Evolutionary conservation across 37 sponge, comb jelly and placozoan species (phyloP), one percentile per base, ranked within the genome.

Genomic region (Mnemiopsis leidyi): DNA sequence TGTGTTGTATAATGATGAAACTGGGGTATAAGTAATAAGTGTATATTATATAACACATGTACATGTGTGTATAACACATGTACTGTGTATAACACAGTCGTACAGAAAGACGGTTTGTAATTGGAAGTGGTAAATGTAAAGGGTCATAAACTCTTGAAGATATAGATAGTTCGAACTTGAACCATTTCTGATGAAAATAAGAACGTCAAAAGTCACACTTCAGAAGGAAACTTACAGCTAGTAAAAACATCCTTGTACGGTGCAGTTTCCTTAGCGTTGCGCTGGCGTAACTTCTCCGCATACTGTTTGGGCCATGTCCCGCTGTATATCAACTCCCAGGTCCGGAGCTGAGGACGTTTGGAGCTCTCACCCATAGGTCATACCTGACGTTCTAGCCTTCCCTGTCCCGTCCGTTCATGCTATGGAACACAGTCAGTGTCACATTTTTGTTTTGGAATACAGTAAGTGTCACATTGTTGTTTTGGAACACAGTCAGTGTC

Each of bases 361-460:
- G 82, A 69, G 73, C 29, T 69, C n/a, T 69, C 73, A 69, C 73
- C 73, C 73, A 69, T 69, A 69, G 9, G 21, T 28, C 73, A 69
- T 69, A 5, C 61, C 13, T 48, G 61, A 48, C 61, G 9, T 48
- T 48, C 61, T 48, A 48, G 5, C 13, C 9, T 48, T 13, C 61
- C 61, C 61, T 48, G 61, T 48, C 5, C 61, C 61, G 61, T 13
- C 13, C 9, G 61, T 5, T 13, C 61, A 48, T 48, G 9, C 61
- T 48, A 48, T n/a, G n/a, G n/a, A n/a, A n/a, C n/a, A n/a, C n/a
- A n/a, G n/a, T n/a, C n/a, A n/a, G n/a, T n/a, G n/a, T n/a, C n/a
- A n/a, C n/a, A n/a, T n/a, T n/a, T n/a, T n/a, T n/a, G n/a, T n/a
- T n/a, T n/a, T n/a, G n/a, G n/a, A n/a, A n/a, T n/a, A n/a, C n/a